A percentile compares a stretch with the other conserved stretches of the same genome.
Evolutionary conservation across 2,113 vertebrate genomes (phyloP).

Genomic region (Gasterosteus aculeatus): DNA sequence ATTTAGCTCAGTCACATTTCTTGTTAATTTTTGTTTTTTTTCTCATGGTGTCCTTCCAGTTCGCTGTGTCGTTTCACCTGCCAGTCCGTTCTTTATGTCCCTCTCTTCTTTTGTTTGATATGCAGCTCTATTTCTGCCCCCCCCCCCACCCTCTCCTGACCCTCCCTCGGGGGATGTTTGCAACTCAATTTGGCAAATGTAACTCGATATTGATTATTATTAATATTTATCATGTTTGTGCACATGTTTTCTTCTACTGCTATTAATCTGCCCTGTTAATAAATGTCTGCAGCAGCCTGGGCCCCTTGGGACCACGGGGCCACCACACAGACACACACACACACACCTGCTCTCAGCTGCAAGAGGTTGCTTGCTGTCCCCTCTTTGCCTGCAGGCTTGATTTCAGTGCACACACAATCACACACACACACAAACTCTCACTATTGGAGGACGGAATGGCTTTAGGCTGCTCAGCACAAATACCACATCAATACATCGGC

Average conservation of each 20-base stretch:
- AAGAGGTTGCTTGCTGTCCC: slow-evolving; percentile 68
- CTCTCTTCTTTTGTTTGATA: slow-evolving; percentile 16
- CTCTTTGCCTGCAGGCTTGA: slow-evolving; percentile 63
- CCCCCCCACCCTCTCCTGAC: slow-evolving; percentile 15
- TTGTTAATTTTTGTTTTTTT: not conserved
- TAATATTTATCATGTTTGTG: slow-evolving; percentile 92
- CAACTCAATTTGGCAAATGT: slow-evolving; percentile 83
- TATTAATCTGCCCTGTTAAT: slow-evolving; percentile 92
- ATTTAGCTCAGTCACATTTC: not conserved
- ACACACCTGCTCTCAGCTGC: slow-evolving; percentile 65
- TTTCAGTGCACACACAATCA: slow-evolving; percentile 26
- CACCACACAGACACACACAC: slow-evolving; percentile 62
- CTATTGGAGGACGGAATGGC: slow-evolving; percentile 56
- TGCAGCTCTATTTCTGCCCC: not conserved
- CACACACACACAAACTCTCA: slow-evolving; percentile 32
- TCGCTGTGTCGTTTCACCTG: not conserved
- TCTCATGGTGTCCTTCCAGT: not conserved
- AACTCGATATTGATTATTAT: slow-evolving; percentile 93
- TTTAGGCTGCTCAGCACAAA: slow-evolving; percentile 71
- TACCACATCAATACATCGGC: slow-evolving; percentile 76
- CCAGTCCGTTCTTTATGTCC: not conserved
- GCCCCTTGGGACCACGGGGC: slow-evolving; percentile 83
- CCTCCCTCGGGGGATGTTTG: slow-evolving; percentile 79
- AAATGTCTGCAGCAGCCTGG: slow-evolving; percentile 81
- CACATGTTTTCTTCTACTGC: slow-evolving; percentile 84